A percentile compares a stretch with the other conserved stretches of the same genome.
Conservation (phyloP, 2,797 vertebrate species). For the Leptodactylus fallax region DNA sequence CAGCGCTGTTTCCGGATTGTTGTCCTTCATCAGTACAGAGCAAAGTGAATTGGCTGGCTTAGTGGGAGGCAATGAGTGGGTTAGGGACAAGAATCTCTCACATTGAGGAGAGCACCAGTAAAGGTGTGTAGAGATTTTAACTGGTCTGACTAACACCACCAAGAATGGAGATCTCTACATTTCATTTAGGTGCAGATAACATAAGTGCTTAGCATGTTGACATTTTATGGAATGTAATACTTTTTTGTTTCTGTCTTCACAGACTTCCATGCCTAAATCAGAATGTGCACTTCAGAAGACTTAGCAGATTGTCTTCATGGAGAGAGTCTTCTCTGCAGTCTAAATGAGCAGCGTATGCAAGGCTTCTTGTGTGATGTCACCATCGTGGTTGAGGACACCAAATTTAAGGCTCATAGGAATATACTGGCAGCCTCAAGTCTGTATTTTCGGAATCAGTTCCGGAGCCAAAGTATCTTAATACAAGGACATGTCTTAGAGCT, state of each 20-base stretch:
- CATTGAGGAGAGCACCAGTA: too few species aligned
- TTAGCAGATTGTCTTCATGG: conserved; percentile 91
- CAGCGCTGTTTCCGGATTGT: too few species aligned
- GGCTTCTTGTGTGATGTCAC: conserved; percentile 97
- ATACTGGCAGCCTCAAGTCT: conserved; percentile 95
- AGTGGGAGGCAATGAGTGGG: too few species aligned
- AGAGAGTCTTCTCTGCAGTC: conserved; percentile 87
- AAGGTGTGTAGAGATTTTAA: too few species aligned
- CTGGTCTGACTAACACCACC: too few species aligned
- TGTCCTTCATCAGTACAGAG: too few species aligned
- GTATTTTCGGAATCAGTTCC: conserved; percentile 94
- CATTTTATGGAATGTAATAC: not conserved
- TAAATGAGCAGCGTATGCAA: conserved; percentile 94
- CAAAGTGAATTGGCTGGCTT: too few species aligned
- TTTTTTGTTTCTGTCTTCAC: conserved; percentile 65
- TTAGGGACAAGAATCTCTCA: too few species aligned
- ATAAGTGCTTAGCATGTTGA: too few species aligned
- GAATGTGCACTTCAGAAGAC: conserved; percentile 85
- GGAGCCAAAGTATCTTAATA: conserved; percentile 83
- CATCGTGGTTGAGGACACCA: conserved; percentile 97
- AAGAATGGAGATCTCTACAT: too few species aligned
- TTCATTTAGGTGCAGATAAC: too few species aligned
- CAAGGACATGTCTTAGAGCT: conserved; percentile 93
- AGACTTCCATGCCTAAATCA: conserved; percentile 84
- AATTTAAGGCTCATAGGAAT: conserved; percentile 97